These are phyloP conservation scores for Portevinia maculata DNA, from an alignment of 2,888 invertebrate species.

Conservation along the genomic window DNA sequence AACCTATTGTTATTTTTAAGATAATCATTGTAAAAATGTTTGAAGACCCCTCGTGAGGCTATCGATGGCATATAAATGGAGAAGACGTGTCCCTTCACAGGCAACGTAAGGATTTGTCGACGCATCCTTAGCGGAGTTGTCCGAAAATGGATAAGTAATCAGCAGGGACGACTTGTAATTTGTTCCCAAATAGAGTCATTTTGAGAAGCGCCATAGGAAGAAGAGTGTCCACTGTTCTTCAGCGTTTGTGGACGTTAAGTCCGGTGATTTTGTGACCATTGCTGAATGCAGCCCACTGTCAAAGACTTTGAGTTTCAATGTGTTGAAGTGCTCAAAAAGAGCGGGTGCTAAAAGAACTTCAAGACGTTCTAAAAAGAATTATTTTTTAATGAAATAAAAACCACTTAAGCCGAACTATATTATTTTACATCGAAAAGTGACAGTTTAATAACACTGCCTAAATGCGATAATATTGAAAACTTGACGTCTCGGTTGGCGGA, in stretches of 20 bases:
- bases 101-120: conserved; percentile 98
- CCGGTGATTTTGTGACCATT: conserved; percentile 98
- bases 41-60: no score
- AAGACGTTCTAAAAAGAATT: conserved; percentile 97
- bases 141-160: no score
- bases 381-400: no score
- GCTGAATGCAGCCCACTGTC: conserved; percentile 99
- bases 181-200: conserved; percentile 96
- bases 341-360: conserved; percentile 97
- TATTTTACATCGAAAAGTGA: no score
- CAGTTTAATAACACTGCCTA: no score
- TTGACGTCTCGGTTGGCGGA: no score
- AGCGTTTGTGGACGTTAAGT: conserved; percentile 98
- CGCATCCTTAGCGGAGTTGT: conserved; percentile 98
- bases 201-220: no score
- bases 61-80: conserved; percentile 99
- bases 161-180: conserved; percentile 99
- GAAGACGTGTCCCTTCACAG: conserved; percentile 99
- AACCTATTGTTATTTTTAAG: no score
- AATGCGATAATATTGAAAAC: no score
- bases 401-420: no score
- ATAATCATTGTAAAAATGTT: no score
- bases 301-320: conserved; percentile 99
- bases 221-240: conserved; percentile 99
- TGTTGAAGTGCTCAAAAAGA: conserved; percentile 98